phyloP scores from a whole-genome alignment of 1,140 invertebrate genomes.

The Aphaenogaster ashmeadi region DNA sequence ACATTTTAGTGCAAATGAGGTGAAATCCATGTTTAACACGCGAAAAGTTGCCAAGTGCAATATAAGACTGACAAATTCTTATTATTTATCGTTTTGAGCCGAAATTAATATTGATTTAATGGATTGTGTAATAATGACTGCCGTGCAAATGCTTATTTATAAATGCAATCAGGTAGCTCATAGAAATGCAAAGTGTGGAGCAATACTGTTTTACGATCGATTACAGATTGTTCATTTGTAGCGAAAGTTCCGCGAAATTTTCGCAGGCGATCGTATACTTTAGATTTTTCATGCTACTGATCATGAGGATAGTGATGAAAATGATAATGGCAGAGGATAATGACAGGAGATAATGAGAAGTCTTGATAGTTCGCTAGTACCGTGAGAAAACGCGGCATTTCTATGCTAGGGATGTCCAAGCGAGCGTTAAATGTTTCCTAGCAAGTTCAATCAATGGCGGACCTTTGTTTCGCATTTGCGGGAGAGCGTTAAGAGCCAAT shows the following conservation, averaged over 20 bases:
- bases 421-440: slow-evolving; percentile 80
- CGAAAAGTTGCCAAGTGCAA: not conserved
- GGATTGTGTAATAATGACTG: too few relatives aligned
- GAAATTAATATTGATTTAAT: not conserved
- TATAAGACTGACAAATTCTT: not conserved
- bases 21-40: not conserved
- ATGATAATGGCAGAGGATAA: slow-evolving; percentile 43
- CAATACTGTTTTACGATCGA: not conserved
- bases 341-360: slow-evolving; percentile 64
- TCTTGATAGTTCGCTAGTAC: slow-evolving; percentile 38
- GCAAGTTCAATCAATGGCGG: slow-evolving; percentile 80
- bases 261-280: slow-evolving; percentile 21
- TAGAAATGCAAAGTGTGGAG: not conserved
- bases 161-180: not conserved
- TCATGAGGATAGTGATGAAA: slow-evolving; percentile 29
- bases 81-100: not conserved
- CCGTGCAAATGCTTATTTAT: not conserved
- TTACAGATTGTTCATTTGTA: slow-evolving; percentile 27
- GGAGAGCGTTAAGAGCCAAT: slow-evolving; percentile 72
- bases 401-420: slow-evolving; percentile 36
- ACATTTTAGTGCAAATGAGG: not conserved
- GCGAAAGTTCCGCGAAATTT: slow-evolving; percentile 48
- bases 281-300: slow-evolving; percentile 56
- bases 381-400: slow-evolving; percentile 36
- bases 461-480: slow-evolving; percentile 80